Evolutionary conservation across 2,113 vertebrate genomes (phyloP), one percentile per base, ranked within the genome.

Genomic region (Ciconia stormi): DNA sequence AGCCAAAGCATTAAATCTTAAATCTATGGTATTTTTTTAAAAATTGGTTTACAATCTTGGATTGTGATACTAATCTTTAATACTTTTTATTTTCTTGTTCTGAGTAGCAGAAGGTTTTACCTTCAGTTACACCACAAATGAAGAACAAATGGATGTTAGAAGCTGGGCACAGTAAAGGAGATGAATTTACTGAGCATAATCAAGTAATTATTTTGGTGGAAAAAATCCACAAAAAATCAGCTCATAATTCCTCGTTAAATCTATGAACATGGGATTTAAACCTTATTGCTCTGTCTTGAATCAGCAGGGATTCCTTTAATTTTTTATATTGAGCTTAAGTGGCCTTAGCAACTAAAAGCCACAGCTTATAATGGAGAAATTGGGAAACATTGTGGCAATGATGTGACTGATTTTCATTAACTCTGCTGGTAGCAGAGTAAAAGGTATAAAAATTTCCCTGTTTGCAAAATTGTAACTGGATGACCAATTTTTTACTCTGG

Each of bases 21-120:
- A 66, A 34, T 2, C 34, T 38, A n/a, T 0, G 1, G 8, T 27
- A 26, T 34, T 76, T 44, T 40, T 27, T 1, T 4, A 34, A 25
- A 49, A 61, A 58, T 2, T 6, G 10, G 0, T 49, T 87, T 76
- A 21, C 17, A 50, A 4, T 63, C 23, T 46, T 77, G 26, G 32
- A 52, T 47, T 79, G 3, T 26, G 32, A 38, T 46, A 40, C 12
- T 83, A 2, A 30, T 42, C 34, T 63, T 83, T 11, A 76, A n/a
- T 32, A 55, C 1, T 50, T 76, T n/a, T 82, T 50, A 21, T 93
- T 80, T 89, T 53, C 42, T 58, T 79, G 34, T 32, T 86, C 46
- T 27, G 40, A 38, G 38, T 70, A 61, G 20, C 55, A 50, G 46
- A 74, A 73, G 6, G 4, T 69, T 92, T 42, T 70, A 46, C 50